Percentiles rank a stretch among this genome's conserved stretches.
These are phyloP conservation scores for Sicus ferrugineus DNA, from an alignment of 2,888 invertebrate genomes.

Conservation along the genomic window DNA sequence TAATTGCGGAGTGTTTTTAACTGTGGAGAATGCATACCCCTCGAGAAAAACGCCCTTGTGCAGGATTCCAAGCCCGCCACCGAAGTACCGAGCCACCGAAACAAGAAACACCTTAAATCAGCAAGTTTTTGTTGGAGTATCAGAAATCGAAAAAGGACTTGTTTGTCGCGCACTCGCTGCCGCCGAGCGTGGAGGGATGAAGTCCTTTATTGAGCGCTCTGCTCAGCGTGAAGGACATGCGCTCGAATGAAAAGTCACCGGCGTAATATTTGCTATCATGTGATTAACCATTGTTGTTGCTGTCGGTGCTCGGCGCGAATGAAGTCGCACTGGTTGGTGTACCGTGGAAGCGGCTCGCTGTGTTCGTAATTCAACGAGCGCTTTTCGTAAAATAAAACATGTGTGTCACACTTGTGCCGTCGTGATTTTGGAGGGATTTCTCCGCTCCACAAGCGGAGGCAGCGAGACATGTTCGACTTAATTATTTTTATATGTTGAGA, in stretches of 20 bases:
- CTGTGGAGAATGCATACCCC: too few relatives aligned
- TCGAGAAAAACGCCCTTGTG: too few relatives aligned
- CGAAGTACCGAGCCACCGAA: too few relatives aligned
- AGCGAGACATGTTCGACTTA: conserved; percentile 2
- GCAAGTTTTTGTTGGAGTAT: conserved; percentile 45
- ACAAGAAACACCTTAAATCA: conserved; percentile 39
- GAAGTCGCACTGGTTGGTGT: neutral
- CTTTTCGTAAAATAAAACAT: neutral
- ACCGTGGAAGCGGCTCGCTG: neutral
- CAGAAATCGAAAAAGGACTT: conserved; percentile 7
- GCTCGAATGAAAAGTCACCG: conserved; percentile 22
- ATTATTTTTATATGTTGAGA: neutral
- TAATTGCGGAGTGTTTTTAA: too few relatives aligned
- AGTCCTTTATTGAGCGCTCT: too few relatives aligned
- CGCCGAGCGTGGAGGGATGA: conserved; percentile 11
- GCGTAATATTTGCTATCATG: conserved; percentile 21
- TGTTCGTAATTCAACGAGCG: neutral
- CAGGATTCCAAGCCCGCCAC: too few relatives aligned
- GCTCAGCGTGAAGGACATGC: conserved; percentile 16
- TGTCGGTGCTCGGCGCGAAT: neutral
- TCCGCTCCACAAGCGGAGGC: neutral
- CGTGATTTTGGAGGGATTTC: neutral
- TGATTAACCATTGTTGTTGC: conserved; percentile 25
- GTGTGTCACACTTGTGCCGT: conserved; percentile 12
- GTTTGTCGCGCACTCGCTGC: neutral